phyloP scores from a whole-genome alignment of 2,888 invertebrate genomes.

The Chrysotoxum bicinctum region DNA sequence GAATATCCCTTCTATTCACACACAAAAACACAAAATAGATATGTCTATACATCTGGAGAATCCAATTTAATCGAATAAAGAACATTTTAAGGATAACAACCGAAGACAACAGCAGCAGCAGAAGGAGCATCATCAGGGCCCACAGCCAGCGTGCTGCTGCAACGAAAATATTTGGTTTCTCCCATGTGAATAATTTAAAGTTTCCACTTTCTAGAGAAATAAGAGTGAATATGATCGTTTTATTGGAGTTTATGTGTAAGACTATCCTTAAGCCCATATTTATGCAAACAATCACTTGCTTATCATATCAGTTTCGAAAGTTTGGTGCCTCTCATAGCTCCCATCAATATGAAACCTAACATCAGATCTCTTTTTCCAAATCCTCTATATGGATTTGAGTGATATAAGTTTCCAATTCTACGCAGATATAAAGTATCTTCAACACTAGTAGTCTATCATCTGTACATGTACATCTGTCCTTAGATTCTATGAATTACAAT shows the following conservation, averaged over 20 bases:
- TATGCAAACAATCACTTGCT: conserved; percentile 63
- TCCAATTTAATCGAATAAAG: conserved; percentile 68
- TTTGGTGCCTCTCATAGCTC: conserved; percentile 3
- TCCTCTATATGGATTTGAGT: conserved; percentile 40
- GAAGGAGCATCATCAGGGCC: neutral
- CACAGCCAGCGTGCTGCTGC: conserved; percentile 33
- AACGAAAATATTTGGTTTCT: conserved; percentile 37
- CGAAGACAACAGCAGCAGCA: neutral
- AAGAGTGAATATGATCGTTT: conserved; percentile 39
- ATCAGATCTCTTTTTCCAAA: neutral
- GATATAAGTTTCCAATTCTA: conserved; percentile 32
- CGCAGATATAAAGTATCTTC: conserved; percentile 5
- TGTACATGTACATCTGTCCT: neutral
- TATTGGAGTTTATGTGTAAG: conserved; percentile 21
- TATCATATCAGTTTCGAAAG: conserved; percentile 53
- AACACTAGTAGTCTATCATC: neutral
- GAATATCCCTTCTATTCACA: neutral
- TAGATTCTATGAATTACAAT: conserved; percentile 35
- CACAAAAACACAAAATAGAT: conserved; percentile 15
- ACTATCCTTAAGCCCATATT: conserved; percentile 11
- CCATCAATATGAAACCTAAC: neutral
- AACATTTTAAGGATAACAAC: conserved; percentile 53
- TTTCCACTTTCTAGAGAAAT: conserved; percentile 5
- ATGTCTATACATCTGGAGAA: conserved; percentile 17
- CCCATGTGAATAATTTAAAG: conserved; percentile 67